Percentiles rank a stretch among this genome's conserved stretches.
Evolutionary conservation across 2,113 vertebrate genomes (phyloP).

Genomic region (Cynocephalus volans): DNA sequence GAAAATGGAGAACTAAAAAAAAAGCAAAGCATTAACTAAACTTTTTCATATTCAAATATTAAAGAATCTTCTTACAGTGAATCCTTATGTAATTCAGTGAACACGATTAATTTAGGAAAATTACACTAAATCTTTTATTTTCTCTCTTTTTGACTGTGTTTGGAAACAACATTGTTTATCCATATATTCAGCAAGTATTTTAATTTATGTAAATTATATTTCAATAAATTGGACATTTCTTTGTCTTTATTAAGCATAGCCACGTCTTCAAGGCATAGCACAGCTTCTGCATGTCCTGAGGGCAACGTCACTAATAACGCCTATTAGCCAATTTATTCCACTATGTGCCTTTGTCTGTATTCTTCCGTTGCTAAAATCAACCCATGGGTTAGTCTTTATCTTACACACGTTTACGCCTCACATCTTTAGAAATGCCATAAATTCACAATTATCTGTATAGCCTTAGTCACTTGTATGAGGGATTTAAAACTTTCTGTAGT

Average conservation of each 20-base stretch:
- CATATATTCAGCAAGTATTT: neutral
- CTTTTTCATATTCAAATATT: neutral
- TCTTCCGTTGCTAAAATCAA: neutral
- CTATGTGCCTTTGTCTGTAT: neutral
- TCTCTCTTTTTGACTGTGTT: neutral
- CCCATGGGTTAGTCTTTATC: neutral
- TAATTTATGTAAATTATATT: neutral
- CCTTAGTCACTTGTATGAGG: neutral
- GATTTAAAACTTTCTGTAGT: neutral
- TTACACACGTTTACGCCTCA: neutral
- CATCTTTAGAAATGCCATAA: neutral
- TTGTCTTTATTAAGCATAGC: neutral
- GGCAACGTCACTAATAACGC: neutral
- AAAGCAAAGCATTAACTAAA: neutral
- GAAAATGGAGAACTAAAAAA: neutral
- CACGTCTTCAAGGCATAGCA: no score
- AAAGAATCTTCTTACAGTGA: neutral
- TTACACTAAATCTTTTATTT: neutral
- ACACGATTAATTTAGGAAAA: neutral
- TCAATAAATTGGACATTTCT: neutral
- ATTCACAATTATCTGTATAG: neutral
- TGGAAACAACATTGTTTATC: neutral
- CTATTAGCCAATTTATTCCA: neutral
- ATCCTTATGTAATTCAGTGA: neutral
- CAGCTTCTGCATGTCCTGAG: neutral